Evolutionary conservation across 1,140 invertebrate species (phyloP), one percentile per base, ranked within the genome.

Genomic region (Halesus radiatus): DNA sequence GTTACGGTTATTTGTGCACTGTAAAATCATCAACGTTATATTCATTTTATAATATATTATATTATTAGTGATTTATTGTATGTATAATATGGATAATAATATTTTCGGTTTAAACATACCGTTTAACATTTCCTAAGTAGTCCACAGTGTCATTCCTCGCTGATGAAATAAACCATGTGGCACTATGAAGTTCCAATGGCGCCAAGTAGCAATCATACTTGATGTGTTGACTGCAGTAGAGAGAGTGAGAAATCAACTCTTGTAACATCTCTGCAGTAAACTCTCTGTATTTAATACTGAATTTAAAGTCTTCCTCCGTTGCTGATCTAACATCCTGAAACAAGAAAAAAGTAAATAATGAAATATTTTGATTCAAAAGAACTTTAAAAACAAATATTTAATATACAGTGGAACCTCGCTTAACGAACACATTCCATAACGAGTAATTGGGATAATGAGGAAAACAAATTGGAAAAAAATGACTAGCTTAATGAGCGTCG

Each of bases 161-260:
- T 3, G 95, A 96, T 53, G 94, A 95, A 77, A 93, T 92, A 85
- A 98, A 97, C 96, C 96, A 98, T 0, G 97, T 97, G 15, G 95
- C 94, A 53, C 95, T 95, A 84, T 97, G 95, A 20, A 98, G 88
- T 80, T 97, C 95, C 68, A 98, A 87, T 16, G 95, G 96, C 8
- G 96, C 95, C 88, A 95, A 95, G 84, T 95, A 95, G 84, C 97
- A 98, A 81, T 97, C 95, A 85, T 98, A 98, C 85, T 96, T 96
- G 26, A 98, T 94, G 83, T 96, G 94, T 86, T 98, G 97, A 75
- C 94, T 94, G 85, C 97, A 98, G 85, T 95, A 94, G 52, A 96
- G 90, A 0, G 97, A 98, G 86, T 96, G 95, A 0, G 94, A 94
- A 37, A 98, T 97, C 54, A 98, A 88, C 84, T 96, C 94, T 85